These are phyloP conservation scores for Drosophila malerkotliana DNA, from an alignment of 1,140 invertebrate species.

Conservation along the genomic window DNA sequence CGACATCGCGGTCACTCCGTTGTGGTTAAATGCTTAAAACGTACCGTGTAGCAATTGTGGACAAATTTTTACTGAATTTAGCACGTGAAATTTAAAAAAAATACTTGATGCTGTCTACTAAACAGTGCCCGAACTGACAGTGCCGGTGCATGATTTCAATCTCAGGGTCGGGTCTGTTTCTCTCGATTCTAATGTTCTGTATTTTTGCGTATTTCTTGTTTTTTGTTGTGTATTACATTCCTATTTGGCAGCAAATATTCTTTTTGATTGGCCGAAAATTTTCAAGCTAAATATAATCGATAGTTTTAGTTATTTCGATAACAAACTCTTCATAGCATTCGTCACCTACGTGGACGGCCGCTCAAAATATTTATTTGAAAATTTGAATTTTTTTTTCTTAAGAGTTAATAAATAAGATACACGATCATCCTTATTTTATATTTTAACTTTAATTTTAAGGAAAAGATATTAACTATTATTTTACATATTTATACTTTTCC, in stretches of 20 bases:
- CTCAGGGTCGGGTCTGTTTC: conserved; percentile 20
- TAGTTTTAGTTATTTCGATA: not conserved
- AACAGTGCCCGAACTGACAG: conserved; percentile 43
- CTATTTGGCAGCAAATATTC: conserved; percentile 33
- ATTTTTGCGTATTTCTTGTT: conserved; percentile 18
- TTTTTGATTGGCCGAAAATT: conserved; percentile 17
- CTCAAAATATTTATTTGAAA: no score
- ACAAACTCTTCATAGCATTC: no score
- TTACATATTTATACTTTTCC: no score
- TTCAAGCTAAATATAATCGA: not conserved
- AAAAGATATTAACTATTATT: no score
- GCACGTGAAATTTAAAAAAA: conserved; percentile 74
- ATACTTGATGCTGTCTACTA: conserved; percentile 33
- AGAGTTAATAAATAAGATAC: no score
- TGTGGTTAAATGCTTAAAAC: conserved; percentile 7
- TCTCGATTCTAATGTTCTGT: conserved; percentile 9
- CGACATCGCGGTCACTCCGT: conserved; percentile 39
- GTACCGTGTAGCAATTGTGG: conserved; percentile 22
- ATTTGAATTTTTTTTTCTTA: no score
- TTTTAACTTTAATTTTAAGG: no score
- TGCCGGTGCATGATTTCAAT: conserved; percentile 35
- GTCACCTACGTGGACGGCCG: no score
- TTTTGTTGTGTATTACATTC: conserved; percentile 31
- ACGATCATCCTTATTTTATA: no score
- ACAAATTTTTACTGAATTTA: conserved; percentile 52